phyloP scores from a whole-genome alignment of 2,113 vertebrate genomes.

The Potamarius usumacintae region DNA sequence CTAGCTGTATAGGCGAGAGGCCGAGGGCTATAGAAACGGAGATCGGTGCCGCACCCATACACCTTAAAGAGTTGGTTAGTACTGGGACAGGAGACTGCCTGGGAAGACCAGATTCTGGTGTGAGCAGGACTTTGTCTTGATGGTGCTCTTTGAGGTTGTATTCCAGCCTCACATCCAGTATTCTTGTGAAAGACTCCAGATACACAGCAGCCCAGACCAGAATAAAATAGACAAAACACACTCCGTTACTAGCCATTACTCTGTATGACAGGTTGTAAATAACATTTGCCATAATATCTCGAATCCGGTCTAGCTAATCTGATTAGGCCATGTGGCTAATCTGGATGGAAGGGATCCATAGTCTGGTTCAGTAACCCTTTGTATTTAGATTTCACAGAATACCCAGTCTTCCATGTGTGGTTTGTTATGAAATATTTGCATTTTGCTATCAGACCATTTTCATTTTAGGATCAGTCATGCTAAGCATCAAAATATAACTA shows the following conservation, averaged over 20 bases:
- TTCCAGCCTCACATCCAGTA: neutral
- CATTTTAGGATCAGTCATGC: neutral
- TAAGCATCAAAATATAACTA: neutral
- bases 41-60: too few species aligned
- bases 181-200: neutral
- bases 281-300: neutral
- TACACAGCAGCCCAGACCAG: neutral
- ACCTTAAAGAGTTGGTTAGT: too few species aligned
- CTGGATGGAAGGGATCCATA: neutral
- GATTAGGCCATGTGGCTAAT: conserved; percentile 14
- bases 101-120: too few species aligned
- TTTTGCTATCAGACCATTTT: neutral
- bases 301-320: neutral
- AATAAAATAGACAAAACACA: neutral
- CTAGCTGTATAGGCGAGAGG: too few species aligned
- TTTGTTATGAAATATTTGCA: neutral
- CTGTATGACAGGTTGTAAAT: conserved; percentile 7
- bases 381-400: neutral
- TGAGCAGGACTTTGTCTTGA: too few species aligned
- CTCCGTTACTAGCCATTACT: neutral
- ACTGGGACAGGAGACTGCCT: too few species aligned
- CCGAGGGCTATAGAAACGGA: too few species aligned
- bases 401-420: neutral
- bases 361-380: neutral
- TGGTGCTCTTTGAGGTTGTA: neutral